Base-by-base conservation (phyloP, 2,888 invertebrate genomes). In the Drosophila mulleri region DNA sequence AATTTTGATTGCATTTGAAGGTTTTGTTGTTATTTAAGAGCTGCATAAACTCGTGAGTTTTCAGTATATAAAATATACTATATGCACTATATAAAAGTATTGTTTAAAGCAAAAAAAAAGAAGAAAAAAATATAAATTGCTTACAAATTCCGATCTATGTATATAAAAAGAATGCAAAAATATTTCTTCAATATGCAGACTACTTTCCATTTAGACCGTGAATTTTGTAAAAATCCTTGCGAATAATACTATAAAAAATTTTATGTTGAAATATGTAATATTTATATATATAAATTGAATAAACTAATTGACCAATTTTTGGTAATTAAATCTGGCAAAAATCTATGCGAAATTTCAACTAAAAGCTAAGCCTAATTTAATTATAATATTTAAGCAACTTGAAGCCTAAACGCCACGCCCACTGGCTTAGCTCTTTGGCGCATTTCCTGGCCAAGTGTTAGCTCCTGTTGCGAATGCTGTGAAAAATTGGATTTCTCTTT, bases 401-500 rank as follows among this genome's bases (percentile, higher is more conserved):
- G 9, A 44, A 59, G 14, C 7, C 35, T 11, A 35, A 9, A 35
- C 14, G 44, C n/a, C 41, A 26, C 59, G 23, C 32, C 42, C 39
- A 67, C 42, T 50, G 61, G 29, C 41, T 39, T 56, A 44, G 39
- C 12, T 26, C 18, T 26, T 8, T 23, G n/a, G n/a, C 12, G 44
- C 50, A 65, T 50, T 66, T 66, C 29, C 50, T 4, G 47, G 47
- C 7, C n/a, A 3, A 39, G 39, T 39, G 39, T 45, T 14, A 60
- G 48, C n/a, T 8, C 41, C 42, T 48, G 32, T 18, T 37, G 26
- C 39, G 37, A 52, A 50, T 39, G 23, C 35, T 37, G 54, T 62
- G 50, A 62, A 68, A 68, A 68, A 70, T 70, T 52, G 45, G 68
- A 68, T 68, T 70, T 70, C 39, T 20, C 18, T 68, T 39, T 57